A percentile compares a stretch with the other conserved stretches of the same genome.
Evolutionary conservation across 2,888 invertebrate species (phyloP).

Genomic region (Hirtodrosophila confusa): DNA sequence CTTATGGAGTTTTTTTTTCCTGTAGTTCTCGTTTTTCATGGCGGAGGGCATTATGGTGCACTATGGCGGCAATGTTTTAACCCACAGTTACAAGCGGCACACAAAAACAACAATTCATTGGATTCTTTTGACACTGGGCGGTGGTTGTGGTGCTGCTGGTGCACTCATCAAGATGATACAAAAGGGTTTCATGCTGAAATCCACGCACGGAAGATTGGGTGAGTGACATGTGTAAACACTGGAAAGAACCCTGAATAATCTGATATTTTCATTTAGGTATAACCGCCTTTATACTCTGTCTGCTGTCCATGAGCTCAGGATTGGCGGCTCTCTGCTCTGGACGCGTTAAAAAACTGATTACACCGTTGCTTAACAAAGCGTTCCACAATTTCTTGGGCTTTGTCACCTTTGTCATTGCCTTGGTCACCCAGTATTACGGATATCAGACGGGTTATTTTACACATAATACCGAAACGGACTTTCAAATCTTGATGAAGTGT

Average conservation of each 20-base stretch:
- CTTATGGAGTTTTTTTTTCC: not conserved
- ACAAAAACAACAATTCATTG: constrained; percentile 83
- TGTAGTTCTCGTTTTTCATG: constrained; percentile 82
- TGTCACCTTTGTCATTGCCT: constrained; percentile 76
- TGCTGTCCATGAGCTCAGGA: constrained; percentile 78
- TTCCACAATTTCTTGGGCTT: constrained; percentile 81
- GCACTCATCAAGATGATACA: constrained; percentile 78
- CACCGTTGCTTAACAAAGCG: constrained; percentile 80
- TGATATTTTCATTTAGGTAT: constrained; percentile 63
- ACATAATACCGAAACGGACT: constrained; percentile 56
- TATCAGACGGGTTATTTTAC: constrained; percentile 80
- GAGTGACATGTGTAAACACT: constrained; percentile 25
- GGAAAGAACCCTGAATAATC: not conserved
- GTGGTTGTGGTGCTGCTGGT: constrained; percentile 78
- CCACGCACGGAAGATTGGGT: constrained; percentile 80
- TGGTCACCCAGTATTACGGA: constrained; percentile 81
- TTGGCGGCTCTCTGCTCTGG: constrained; percentile 76
- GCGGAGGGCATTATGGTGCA: constrained; percentile 82
- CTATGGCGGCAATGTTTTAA: constrained; percentile 77
- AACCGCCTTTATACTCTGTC: constrained; percentile 78
- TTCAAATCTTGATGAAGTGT: constrained; percentile 76
- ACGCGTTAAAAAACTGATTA: constrained; percentile 66
- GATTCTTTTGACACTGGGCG: constrained; percentile 79
- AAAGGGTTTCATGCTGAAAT: constrained; percentile 69
- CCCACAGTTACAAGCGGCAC: constrained; percentile 71